Evolutionary conservation across 2,888 invertebrate species (phyloP), one percentile per base, ranked within the genome.

Genomic region (Watsonalla binaria): DNA sequence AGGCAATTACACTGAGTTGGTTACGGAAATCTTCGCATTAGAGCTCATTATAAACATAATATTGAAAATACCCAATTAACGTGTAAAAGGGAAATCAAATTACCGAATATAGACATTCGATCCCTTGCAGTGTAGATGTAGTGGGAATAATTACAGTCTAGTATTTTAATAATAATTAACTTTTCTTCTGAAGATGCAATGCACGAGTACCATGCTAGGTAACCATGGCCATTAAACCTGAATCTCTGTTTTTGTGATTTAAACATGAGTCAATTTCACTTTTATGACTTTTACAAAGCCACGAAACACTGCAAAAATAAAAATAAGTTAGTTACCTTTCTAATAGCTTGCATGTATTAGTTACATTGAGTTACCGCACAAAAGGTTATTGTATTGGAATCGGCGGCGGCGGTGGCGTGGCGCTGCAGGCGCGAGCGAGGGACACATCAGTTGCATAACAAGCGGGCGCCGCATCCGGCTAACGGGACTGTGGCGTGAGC

Each of bases 391-490:
- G 62, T 57, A 58, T 57, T 15, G 37, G 49, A 15, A 24, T 56
- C 60, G 58, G 60, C 53, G 55, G 58, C 66, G 65, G 60, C 63
- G 59, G 62, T 58, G 51, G 55, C 52, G 64, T 65, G 70, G 58
- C 66, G 62, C 66, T 47, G 53, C 48, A 45, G 48, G 53, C 54
- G 61, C 72, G 63, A 63, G 63, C 66, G 74, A 75, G 77, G 74
- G 75, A 80, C 76, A 76, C 81, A 78, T 84, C 80, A 71, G 78
- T 87, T 86, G 86, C 88, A 87, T 87, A 87, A 88, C 81, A 79
- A 87, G 82, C 82, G 78, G 68, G 76, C 76, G 74, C 75, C 78
- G 79, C 72, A 75, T 87, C 84, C 87, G 85, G 74, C 72, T 89
- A 88, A 88, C 87, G 88, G 88, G 77, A 85, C 75, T 61, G 62